Evolutionary conservation across 2,888 invertebrate genomes (phyloP).

Genomic region (Mechanitis mazaeus): DNA sequence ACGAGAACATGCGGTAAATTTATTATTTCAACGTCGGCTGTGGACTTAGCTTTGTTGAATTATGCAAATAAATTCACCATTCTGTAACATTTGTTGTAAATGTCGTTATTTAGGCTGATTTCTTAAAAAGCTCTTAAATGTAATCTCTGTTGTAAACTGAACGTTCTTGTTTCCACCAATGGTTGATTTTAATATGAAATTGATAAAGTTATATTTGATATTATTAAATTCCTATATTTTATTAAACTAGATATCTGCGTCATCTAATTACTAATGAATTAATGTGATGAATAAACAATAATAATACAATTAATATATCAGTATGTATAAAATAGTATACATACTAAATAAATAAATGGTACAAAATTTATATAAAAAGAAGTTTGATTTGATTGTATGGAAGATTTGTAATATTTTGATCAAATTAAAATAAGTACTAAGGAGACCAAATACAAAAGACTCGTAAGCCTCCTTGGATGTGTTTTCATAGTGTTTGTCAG

Average conservation of each 20-base stretch:
- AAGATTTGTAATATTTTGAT: too few species aligned
- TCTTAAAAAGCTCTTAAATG: constrained; percentile 65
- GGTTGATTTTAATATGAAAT: neutral
- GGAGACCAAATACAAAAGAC: constrained; percentile 13
- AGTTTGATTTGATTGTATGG: too few species aligned
- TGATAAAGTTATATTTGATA: neutral
- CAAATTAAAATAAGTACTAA: neutral
- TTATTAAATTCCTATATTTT: too few species aligned
- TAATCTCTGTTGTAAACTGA: constrained; percentile 61
- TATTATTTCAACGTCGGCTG: constrained; percentile 68
- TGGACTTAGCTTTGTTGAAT: constrained; percentile 70
- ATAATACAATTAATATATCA: too few species aligned
- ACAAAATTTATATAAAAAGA: too few species aligned
- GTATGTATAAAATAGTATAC: too few species aligned
- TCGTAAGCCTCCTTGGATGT: constrained; percentile 22
- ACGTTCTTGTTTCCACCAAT: constrained; percentile 51
- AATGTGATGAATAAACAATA: too few species aligned
- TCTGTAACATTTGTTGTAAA: constrained; percentile 75
- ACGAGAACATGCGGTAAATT: constrained; percentile 70
- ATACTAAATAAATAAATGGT: too few species aligned
- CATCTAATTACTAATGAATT: too few species aligned
- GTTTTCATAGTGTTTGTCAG: constrained; percentile 45
- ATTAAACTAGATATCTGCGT: too few species aligned
- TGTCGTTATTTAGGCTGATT: constrained; percentile 73
- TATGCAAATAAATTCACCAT: constrained; percentile 76